Evolutionary conservation across 2,797 vertebrate genomes (phyloP), one percentile per base, ranked within the genome.

Genomic region (Iguana delicatissima): DNA sequence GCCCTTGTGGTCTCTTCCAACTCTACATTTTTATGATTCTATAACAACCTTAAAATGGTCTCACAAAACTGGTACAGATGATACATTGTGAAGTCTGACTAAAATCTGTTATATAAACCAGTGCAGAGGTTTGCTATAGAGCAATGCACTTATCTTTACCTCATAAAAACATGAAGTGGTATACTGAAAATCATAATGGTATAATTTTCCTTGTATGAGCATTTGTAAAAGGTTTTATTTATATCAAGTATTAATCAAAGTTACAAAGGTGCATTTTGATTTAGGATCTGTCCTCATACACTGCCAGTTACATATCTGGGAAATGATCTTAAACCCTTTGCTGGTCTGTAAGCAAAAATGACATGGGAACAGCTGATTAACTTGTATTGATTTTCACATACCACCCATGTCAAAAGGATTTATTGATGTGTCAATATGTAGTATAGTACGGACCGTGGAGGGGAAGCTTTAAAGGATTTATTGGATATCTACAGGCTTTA

Each of bases 321-420:
- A 98, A 95, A 96, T 92, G 95, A 92, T 96, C 94, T 97, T 93
- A 96, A 97, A 96, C 94, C 96, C 97, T 96, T 95, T 94, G 96
- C 96, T 96, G 97, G 97, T 96, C 96, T 93, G 96, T 42, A 55
- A 93, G 96, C 96, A 94, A 96, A 93, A 93, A 94, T 96, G 97
- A 96, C 94, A 96, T 96, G 97, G 96, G 96, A 98, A 97, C 97
- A 93, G 95, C 96, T 97, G 98, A 99, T 99, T 98, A 98, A 98
- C 98, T 97, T 95, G 91, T 97, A 99, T 99, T 98, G 98, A 99
- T 99, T 99, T 98, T 97, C 97, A 98, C 96, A 97, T 98, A 98
- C 98, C 94, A 95, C 94, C 95, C 96, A 97, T 97, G 98, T 99
- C 98, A 98, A 98, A 97, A 97, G 98, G 98, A 99, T 99, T 99